Evolutionary conservation across 2,113 vertebrate species (phyloP).

Genomic region (Calyptomena viridis): DNA sequence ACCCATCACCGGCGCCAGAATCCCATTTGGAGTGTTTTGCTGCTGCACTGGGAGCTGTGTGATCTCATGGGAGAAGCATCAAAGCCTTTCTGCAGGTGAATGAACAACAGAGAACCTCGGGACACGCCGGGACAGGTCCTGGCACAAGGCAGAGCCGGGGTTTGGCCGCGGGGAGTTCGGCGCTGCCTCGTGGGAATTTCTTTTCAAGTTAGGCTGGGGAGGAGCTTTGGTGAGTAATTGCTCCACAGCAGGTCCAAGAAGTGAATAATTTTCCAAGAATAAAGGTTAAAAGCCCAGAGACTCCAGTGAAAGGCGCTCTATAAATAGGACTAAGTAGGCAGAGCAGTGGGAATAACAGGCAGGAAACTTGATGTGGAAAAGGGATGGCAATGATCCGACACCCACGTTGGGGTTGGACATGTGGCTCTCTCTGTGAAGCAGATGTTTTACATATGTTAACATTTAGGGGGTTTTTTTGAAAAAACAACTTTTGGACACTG

Average conservation of each 20-base stretch:
- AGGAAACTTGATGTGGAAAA: background rate
- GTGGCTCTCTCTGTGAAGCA: background rate
- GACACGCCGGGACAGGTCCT: background rate
- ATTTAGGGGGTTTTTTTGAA: too few species aligned
- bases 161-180: background rate
- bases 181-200: constrained; percentile 47
- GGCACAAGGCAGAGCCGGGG: background rate
- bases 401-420: fast-evolving
- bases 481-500: background rate
- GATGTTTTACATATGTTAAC: background rate
- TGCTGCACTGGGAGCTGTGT: background rate
- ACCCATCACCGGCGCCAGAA: fast-evolving
- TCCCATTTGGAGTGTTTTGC: background rate
- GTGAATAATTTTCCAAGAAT: constrained; percentile 58
- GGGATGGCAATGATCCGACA: background rate
- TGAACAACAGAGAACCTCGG: background rate
- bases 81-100: constrained; percentile 49
- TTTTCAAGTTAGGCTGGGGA: constrained; percentile 8
- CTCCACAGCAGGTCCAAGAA: constrained; percentile 14
- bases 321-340: constrained; percentile 32
- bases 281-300: constrained; percentile 35
- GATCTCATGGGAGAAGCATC: constrained; percentile 26
- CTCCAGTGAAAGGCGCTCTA: background rate
- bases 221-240: background rate
- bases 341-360: background rate